Base-by-base conservation (phyloP, 2,113 vertebrate species). In the Cairina moschata region DNA sequence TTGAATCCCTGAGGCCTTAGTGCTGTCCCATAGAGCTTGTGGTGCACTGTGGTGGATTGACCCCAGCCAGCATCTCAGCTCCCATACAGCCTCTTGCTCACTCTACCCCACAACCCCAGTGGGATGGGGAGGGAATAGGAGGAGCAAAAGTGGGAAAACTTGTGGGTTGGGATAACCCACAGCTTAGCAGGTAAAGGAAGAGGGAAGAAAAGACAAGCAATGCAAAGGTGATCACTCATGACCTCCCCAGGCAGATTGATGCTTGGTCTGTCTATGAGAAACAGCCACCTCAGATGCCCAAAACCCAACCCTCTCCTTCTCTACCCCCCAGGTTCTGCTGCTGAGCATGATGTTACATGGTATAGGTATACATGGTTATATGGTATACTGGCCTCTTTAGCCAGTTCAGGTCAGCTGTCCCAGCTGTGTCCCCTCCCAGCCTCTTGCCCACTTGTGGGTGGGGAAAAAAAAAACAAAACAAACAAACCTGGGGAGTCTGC, bases 171-270 rank as follows among this genome's bases (percentile, higher is more conserved):
- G 13, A 36, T 32, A 82, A 59, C 69, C 59, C 42, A 40, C 55
- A 40, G 9, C 21, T 71, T 6, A 38, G 38, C 4, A 32, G n/a
- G 42, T n/a, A 34, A 38, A 59, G 28, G n/a, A 69, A 38, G 32
- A 13, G 5, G 4, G 5, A 4, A 40, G 28, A 3, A 6, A 7
- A 59, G 11, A 22, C 58, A 59, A 20, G 40, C 2, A 1, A 38
- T 38, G 42, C 36, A 48, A 29, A 58, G 21, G 7, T 16, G 20
- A 17, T 25, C 32, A 46, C 12, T 59, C 42, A 34, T n/a, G n/a
- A 71, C 6, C 13, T 59, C 17, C 55, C 44, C 42, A 59, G 15
- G 32, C 52, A 81, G 63, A 36, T 18, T 1, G 5, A 46, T 31
- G 14, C 20, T 20, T n/a, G 50, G 20, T 11, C 10, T 14, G 11